Evolutionary conservation across 2,113 vertebrate species (phyloP).

Genomic region (Chionodraco myersi): DNA sequence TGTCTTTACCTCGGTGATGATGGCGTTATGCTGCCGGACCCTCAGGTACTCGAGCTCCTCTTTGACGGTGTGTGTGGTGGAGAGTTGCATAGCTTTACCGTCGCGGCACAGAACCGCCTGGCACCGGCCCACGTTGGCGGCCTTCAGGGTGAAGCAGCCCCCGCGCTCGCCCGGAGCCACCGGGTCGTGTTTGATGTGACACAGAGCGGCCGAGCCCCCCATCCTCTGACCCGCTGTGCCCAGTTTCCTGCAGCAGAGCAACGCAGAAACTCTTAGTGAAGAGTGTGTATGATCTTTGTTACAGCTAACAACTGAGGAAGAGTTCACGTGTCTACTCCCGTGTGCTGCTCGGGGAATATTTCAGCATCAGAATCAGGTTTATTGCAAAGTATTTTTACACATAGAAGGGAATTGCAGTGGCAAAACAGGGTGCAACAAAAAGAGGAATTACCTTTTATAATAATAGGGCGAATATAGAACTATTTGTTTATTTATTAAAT

Average conservation of each 20-base stretch:
- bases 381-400: no score
- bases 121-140: constrained; percentile 96
- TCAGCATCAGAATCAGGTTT: no score
- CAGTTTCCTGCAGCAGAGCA: constrained; percentile 86
- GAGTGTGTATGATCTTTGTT: background rate
- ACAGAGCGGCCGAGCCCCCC: constrained; percentile 94
- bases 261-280: background rate
- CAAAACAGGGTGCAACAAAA: no score
- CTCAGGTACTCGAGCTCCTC: constrained; percentile 76
- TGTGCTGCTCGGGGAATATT: background rate
- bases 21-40: constrained; percentile 88
- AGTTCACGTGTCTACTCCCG: background rate
- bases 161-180: constrained; percentile 84
- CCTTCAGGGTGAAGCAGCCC: constrained; percentile 94
- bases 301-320: background rate
- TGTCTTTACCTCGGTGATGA: constrained; percentile 92
- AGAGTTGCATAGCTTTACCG: constrained; percentile 92
- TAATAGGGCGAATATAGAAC: no score
- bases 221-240: constrained; percentile 97
- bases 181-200: constrained; percentile 95
- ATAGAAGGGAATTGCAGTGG: no score
- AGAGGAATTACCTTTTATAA: no score
- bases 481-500: no score
- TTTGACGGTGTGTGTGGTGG: constrained; percentile 87
- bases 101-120: constrained; percentile 92